Evolutionary conservation across 2,797 vertebrate genomes (phyloP).

Genomic region (Alauda arvensis): DNA sequence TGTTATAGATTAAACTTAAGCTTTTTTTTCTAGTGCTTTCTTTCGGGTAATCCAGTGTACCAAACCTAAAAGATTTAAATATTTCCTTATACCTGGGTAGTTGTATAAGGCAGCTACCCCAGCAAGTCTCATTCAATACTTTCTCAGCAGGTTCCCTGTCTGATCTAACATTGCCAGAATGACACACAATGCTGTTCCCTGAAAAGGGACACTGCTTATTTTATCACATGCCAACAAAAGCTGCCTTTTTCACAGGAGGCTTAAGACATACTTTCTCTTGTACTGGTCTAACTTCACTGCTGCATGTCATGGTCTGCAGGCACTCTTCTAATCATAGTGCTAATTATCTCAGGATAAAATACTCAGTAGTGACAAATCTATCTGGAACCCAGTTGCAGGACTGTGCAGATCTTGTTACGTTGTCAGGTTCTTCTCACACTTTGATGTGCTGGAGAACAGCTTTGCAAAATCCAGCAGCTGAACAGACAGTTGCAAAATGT

Average conservation of each 20-base stretch:
- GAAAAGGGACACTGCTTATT: background rate
- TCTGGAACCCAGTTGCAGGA: background rate
- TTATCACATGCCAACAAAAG: background rate
- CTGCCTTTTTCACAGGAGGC: background rate
- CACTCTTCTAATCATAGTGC: background rate
- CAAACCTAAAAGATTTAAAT: background rate
- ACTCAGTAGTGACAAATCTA: background rate
- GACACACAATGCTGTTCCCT: background rate
- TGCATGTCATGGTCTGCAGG: background rate
- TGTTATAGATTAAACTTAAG: background rate
- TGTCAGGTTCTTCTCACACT: background rate
- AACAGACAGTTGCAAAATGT: background rate
- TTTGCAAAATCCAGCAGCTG: background rate
- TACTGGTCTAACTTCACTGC: background rate
- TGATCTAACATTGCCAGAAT: background rate
- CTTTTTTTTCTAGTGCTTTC: background rate
- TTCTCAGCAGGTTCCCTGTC: background rate
- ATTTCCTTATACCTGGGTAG: background rate
- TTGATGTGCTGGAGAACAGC: background rate
- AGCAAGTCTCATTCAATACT: background rate
- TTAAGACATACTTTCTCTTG: background rate
- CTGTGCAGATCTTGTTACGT: background rate
- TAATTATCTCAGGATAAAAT: conserved; percentile 1
- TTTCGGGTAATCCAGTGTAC: background rate
- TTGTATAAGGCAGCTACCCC: background rate